A percentile compares a stretch with the other conserved stretches of the same genome.
Conservation (phyloP, 2,113 vertebrate genomes). For the Marmota monax region DNA sequence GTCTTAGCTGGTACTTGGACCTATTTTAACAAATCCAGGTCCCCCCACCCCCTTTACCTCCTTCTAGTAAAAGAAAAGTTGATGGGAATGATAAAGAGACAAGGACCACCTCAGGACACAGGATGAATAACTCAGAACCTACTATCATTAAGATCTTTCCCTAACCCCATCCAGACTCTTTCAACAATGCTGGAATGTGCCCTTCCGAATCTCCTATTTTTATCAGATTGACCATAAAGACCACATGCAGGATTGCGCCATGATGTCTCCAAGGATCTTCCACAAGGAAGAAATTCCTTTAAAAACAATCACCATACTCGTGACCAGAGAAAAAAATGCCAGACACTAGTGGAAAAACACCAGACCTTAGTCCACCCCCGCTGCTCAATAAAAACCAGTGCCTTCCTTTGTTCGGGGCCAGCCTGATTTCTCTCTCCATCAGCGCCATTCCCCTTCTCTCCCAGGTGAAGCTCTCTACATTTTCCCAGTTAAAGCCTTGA, state of each 20-base stretch:
- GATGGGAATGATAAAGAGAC: slow-evolving; percentile 40
- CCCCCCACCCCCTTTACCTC: not conserved
- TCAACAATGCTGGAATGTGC: not conserved
- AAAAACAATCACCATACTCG: not conserved
- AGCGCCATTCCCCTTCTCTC: not conserved
- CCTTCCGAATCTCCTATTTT: not conserved
- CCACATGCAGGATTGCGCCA: not conserved
- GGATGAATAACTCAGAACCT: not conserved
- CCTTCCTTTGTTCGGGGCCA: not conserved
- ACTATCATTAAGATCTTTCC: not conserved
- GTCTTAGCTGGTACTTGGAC: not conserved
- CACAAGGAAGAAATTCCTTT: not conserved
- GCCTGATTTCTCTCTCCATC: not conserved
- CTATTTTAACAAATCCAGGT: slow-evolving; percentile 32
- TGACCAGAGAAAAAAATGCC: not conserved
- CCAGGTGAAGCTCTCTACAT: not conserved
- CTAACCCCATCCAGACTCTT: not conserved
- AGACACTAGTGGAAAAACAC: not conserved
- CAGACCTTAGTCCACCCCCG: not conserved
- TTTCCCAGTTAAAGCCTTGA: not conserved
- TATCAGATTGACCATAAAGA: not conserved
- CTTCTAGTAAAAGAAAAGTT: slow-evolving; percentile 35
- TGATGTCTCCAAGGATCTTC: not conserved
- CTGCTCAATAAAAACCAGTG: not conserved
- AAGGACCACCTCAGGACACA: not conserved